Evolutionary conservation across 2,888 invertebrate genomes (phyloP), one percentile per base, ranked within the genome.

Genomic region (Limenitis camilla): DNA sequence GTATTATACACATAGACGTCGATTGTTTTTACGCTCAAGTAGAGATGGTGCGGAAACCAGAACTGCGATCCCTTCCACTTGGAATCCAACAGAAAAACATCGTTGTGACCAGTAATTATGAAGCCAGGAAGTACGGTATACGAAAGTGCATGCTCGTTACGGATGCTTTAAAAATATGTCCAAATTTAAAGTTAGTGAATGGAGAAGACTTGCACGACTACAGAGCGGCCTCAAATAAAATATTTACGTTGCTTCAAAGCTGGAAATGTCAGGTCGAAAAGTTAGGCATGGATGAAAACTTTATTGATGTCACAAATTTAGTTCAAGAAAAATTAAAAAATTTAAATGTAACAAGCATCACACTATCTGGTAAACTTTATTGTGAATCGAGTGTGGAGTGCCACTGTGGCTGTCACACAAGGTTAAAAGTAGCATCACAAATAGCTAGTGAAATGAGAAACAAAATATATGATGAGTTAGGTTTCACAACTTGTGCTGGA

Each of bases 21-120:
- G 95, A 95, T 76, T 95, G 92, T 75, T 95, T 93, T 81, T 95
- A 95, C 81, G 95, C 95, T 55, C 95, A 95, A 89, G 94, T 95
- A 61, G 95, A 95, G 81, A 93, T 93, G 89, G 74, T 93, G 52
- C 90, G 90, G 62, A 90, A 93, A 72, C 93, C 94, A 4, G 87
- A 90, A 64, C 78, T 93, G 49, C 87, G 89, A 58, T 81, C 84
- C 49, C 89, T 91, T 63, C 94, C 95, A 30, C 76, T 95, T 59
- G 96, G 95, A 48, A 90, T 96, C 35, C 93, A 95, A 74, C 96
- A 96, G 78, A 95, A 96, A 73, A 93, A 92, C 75, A 89, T 93
- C 53, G 91, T 96, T 6, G 94, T 96, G 40, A 96, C 96, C 6
- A 92, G 94, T 68, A 96, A 96, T 78, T 95, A 96, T 72, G 81